Base-by-base conservation (phyloP, 2,888 invertebrate genomes). In the Rotaria sp. region DNA sequence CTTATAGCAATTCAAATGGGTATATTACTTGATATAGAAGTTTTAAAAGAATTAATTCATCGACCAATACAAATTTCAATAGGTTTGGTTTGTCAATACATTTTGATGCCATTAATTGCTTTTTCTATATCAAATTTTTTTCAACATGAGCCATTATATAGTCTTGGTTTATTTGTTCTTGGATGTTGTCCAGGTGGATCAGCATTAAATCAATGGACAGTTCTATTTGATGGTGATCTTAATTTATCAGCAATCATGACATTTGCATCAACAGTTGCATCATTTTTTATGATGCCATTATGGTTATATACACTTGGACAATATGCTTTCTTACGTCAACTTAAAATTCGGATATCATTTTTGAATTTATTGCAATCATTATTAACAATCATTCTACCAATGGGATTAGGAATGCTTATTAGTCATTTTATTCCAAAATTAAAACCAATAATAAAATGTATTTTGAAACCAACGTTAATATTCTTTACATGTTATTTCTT, bases 151-250 rank as follows among this genome's bases (percentile, higher is more conserved):
- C 80, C 86, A 26, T n/a, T 85, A 8, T 74, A 86, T 85, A 55
- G 75, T 50, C 30, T 86, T 30, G 86, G 55, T 15, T 45, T 85
- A 30, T 85, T 87, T 74, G 80, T 87, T 45, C 24, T 80, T 45
- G 75, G 75, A 80, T 80, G 75, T 80, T 80, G 85, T 13, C 87
- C 85, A 11, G 85, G 87, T 59, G 87, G 85, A 10, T n/a, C 35
- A 5, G 67, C 80, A 4, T 84, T 59, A n/a, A 87, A 87, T 48
- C 85, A 87, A 85, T 85, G 87, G 85, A 87, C 87, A 26, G 55
- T 87, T 41, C 35, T 87, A 52, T 87, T 85, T n/a, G 50, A 87
- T 84, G 87, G 87, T 48, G 87, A 87, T 48, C 55, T 85, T 10
- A 85, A 85, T 84, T 50, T 87, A 26, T 85, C 84, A 0, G 85